Base-by-base conservation (phyloP, 2,888 invertebrate genomes). In the Pycnomerus fuliginosus region DNA sequence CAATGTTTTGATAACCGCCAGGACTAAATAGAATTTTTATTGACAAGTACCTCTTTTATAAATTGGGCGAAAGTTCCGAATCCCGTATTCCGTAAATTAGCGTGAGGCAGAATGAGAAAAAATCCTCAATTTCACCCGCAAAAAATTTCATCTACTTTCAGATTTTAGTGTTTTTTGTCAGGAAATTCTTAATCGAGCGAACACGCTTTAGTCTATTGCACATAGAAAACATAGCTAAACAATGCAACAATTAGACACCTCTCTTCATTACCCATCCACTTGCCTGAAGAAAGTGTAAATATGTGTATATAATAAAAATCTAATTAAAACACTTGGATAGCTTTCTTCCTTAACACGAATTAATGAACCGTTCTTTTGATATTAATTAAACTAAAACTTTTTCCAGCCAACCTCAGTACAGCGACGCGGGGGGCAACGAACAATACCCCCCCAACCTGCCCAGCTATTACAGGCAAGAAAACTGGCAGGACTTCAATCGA, bases 331-430 rank as follows among this genome's bases (percentile, higher is more conserved):
- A 46, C 50, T 55, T 56, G 56, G 58, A 56, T 56, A 58, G 56
- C 58, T 58, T 56, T 58, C 55, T 56, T 56, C 48, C 55, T 52
- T 37, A 50, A n/a, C 15, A n/a, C 11, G 10, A 29, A 36, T 33
- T 11, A 38, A 12, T 22, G 4, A 27, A 25, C 16, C 14, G 16
- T n/a, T 20, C 5, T 35, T 35, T 7, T 17, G 10, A 29, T 8
- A 29, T 5, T 29, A 8, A 7, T 2, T 28, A 14, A 12, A 25
- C 5, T 5, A 28, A 35, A 15, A 30, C 16, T 38, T 36, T 13
- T 59, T 60, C 42, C 52, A 69, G 69, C 31, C 64, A 59, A 53
- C 46, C 62, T 39, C 65, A 64, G 35, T 68, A 65, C 43, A 53
- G 50, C 3, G 64, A 62, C 40, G 45, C 37, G 3, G 24, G 49